Conservation (phyloP, 2,113 vertebrate species). For the Pyxicephalus adspersus region DNA sequence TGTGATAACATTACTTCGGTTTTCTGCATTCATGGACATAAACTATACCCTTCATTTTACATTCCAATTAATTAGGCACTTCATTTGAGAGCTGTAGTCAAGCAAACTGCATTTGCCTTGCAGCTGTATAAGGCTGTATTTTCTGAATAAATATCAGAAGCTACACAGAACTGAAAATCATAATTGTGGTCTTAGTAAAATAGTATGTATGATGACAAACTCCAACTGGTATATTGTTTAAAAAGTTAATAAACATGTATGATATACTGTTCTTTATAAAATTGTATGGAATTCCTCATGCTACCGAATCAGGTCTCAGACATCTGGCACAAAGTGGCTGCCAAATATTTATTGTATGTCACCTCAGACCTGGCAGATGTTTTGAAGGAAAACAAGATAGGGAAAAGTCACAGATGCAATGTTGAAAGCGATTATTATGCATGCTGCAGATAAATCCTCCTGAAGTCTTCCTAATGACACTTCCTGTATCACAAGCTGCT, state of each 20-base stretch:
- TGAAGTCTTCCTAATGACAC: slow-evolving; percentile 34
- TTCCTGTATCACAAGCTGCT: slow-evolving; percentile 42
- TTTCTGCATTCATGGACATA: no score
- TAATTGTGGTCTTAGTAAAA: no score
- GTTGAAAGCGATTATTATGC: slow-evolving; percentile 28
- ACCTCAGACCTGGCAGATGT: slow-evolving; percentile 46
- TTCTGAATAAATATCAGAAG: no score
- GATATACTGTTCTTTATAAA: neutral
- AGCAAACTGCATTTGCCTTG: no score
- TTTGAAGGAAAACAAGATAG: slow-evolving; percentile 32
- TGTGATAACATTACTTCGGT: no score
- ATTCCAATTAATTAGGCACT: no score
- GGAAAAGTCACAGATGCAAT: slow-evolving; percentile 36
- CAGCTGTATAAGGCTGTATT: no score
- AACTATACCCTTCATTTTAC: no score
- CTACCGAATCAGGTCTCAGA: slow-evolving; percentile 13
- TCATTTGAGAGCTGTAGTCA: no score
- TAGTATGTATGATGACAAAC: no score
- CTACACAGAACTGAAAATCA: no score
- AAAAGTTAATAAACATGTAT: neutral
- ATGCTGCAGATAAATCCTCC: slow-evolving; percentile 32
- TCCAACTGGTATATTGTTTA: neutral
- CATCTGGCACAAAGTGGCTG: slow-evolving; percentile 36
- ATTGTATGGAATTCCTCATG: neutral
- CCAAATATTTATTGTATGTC: slow-evolving; percentile 21